Evolutionary conservation across 2,888 invertebrate species (phyloP), one percentile per base, ranked within the genome.

Genomic region (Ditula angustiorana): DNA sequence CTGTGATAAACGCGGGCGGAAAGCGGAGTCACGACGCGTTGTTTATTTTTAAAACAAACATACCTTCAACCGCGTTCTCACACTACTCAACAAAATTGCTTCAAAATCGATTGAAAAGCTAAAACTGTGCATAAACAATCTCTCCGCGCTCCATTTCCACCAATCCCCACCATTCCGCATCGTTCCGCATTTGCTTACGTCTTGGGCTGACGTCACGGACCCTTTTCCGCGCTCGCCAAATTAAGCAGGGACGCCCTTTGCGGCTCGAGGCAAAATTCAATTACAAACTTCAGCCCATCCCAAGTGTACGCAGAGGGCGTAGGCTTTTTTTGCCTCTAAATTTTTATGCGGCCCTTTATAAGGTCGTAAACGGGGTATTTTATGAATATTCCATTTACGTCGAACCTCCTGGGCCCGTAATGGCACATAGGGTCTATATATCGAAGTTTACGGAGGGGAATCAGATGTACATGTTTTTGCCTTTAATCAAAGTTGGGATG

Each of bases 191-290:
- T 8, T 8, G 41, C 75, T 63, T 57, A 7, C 52, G 4, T 4
- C 61, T 75, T 76, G 66, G 7, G 71, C 83, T 81, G 73, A 33
- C 47, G 67, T 35, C 70, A 50, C 74, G 73, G 89, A 90, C 89
- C 92, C 90, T 90, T 90, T 87, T 82, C 78, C 74, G 87, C 80
- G 84, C 84, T 77, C 84, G 85, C 85, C 86, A 90, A 91, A 92
- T 92, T 92, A 92, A 87, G 88, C 91, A 90, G 84, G 85, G 80
- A 80, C 78, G 84, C 90, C 92, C 92, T 90, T 87, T 90, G 92
- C 88, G 91, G 91, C 90, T 88, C 80, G 82, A 88, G 90, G 91
- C 91, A 89, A 92, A 92, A 92, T 92, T 92, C 92, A 92, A 92
- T 92, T 92, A 92, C 90, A 82, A 90, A 92, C 89, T 91, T 90